Conservation (phyloP, 2,113 vertebrate genomes). For the Oreochromis aureus region DNA sequence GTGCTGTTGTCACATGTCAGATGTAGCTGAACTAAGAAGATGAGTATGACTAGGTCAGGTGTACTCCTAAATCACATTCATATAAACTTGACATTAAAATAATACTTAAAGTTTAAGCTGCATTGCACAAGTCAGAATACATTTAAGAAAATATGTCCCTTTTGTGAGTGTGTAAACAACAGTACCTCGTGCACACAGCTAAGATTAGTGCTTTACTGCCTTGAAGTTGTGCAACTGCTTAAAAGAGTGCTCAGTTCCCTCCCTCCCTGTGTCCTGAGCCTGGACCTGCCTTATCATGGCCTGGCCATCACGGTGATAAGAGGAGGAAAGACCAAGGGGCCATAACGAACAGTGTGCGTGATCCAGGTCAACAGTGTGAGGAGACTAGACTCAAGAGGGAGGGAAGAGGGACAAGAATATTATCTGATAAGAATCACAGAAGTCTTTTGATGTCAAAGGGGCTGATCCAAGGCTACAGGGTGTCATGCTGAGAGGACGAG, state of each 20-base stretch:
- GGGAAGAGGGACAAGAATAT: conserved; percentile 61
- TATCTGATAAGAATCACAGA: conserved; percentile 71
- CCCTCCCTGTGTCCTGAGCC: conserved; percentile 53
- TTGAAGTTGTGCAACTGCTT: conserved; percentile 53
- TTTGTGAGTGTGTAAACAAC: conserved; percentile 12
- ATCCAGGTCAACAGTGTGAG: conserved; percentile 63
- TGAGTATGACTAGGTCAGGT: not conserved
- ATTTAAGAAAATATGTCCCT: not conserved
- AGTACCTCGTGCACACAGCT: not conserved
- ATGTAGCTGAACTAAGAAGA: not conserved
- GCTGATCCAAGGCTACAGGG: conserved; percentile 71
- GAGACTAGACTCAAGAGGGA: conserved; percentile 54
- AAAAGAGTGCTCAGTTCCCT: conserved; percentile 45
- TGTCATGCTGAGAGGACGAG: conserved; percentile 73
- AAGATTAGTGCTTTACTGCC: conserved; percentile 48
- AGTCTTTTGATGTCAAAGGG: conserved; percentile 72
- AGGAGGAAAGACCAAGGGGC: conserved; percentile 71
- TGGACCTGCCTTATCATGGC: conserved; percentile 53
- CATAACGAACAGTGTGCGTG: conserved; percentile 53
- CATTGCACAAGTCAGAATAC: not conserved
- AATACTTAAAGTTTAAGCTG: not conserved
- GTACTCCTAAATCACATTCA: not conserved
- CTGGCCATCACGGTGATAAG: conserved; percentile 65
- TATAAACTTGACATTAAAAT: not conserved
- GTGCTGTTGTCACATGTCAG: not conserved